Base-by-base conservation (phyloP, 2,797 vertebrate species). In the Onychomys arenicola region DNA sequence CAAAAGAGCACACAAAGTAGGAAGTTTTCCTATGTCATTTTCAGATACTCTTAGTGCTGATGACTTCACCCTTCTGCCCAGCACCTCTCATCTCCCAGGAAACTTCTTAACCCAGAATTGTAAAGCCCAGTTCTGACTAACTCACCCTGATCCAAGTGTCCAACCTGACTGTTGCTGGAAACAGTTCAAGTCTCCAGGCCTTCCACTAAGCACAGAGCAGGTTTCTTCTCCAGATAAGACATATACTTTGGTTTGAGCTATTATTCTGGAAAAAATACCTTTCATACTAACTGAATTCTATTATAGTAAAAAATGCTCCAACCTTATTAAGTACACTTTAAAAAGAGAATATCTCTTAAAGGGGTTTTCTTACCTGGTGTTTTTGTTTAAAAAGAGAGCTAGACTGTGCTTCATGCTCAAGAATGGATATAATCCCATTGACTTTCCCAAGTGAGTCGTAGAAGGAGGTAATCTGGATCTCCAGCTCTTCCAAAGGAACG, bases 371-470 rank as follows among this genome's bases (percentile, higher is more conserved):
- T 98, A 99, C 99, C 99, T 99, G 99, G 86, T 99, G 99, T 97
- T 99, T 99, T 98, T 99, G 99, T 96, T 99, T 99, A 94, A 99
- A 99, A 98, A 99, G 98, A 55, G 98, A 98, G 12, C 99, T 99
- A 10, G 99, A 98, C 0, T 98, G 99, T 67, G 99, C 98, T 96
- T 99, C 99, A 0, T 98, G 98, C 96, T 99, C 99, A 0, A 98
- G 84, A 73, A 98, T 96, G 78, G 99, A 98, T 96, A 99, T 99
- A 55, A 99, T 99, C 96, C 99, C 99, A 92, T 99, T 99, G 94
- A 99, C 99, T 97, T 99, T 99, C 97, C 99, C 99, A 97, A 99
- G 98, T 65, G 99, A 99, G 97, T 99, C 99, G 97, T 99, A 99
- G 97, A 99, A 99, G 81, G 99, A 98, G 0, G 99, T 99, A 97